These are phyloP conservation scores for Trachelus troglodyta DNA, from an alignment of 2,888 invertebrate species.

Conservation along the genomic window DNA sequence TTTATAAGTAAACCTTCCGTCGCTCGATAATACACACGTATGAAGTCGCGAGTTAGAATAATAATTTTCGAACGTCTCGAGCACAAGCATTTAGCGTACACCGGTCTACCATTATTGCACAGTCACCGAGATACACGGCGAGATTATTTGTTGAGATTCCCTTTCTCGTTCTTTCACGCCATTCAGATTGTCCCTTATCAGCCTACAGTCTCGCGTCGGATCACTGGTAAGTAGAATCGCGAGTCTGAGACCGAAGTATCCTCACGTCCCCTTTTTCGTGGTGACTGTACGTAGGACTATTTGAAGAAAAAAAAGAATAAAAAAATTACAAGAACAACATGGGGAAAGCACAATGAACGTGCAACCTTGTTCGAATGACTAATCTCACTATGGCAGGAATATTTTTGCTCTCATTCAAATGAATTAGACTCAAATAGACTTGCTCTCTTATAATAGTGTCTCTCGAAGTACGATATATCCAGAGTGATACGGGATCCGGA, in stretches of 20 bases:
- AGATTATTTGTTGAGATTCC: neutral
- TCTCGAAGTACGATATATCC: neutral
- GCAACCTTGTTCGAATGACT: neutral
- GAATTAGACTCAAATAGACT: neutral
- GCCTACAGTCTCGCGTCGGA: neutral
- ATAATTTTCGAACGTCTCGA: too few species aligned
- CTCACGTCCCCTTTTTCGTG: neutral
- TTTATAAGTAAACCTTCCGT: neutral
- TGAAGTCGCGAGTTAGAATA: too few species aligned
- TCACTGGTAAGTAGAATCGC: slow-evolving; percentile 1
- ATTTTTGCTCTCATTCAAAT: slow-evolving; percentile 2
- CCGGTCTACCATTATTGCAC: neutral
- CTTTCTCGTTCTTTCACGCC: neutral
- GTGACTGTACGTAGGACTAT: neutral
- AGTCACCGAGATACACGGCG: neutral
- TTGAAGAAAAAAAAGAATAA: slow-evolving; percentile 2
- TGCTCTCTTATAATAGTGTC: neutral
- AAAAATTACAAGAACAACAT: slow-evolving; percentile 8
- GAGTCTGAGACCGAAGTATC: neutral
- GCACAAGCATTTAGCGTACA: too few species aligned
- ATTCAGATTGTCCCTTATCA: neutral
- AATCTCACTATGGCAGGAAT: slow-evolving; percentile 25
- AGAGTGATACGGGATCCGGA: neutral
- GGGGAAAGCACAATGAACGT: slow-evolving; percentile 10
- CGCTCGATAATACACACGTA: too few species aligned